phyloP scores from a whole-genome alignment of 1,140 invertebrate species.

The Helicoverpa armigera region DNA sequence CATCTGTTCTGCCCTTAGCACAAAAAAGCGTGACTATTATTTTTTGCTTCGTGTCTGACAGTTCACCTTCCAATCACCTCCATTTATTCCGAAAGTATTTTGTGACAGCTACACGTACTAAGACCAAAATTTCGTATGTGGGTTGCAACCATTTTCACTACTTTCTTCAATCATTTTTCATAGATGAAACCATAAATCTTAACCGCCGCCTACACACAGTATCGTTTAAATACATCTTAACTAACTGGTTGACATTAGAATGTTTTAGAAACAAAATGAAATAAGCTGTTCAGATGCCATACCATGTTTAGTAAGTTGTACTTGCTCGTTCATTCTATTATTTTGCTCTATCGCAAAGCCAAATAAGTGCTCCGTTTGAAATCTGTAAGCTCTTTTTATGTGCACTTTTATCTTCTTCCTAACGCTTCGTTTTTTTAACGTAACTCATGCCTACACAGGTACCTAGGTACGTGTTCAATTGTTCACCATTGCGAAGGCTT shows the following conservation, averaged over 20 bases:
- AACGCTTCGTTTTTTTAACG: neutral
- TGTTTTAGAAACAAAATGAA: constrained; percentile 37
- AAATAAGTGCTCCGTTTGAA: neutral
- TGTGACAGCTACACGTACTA: neutral
- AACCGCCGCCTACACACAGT: constrained; percentile 33
- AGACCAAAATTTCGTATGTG: constrained; percentile 26
- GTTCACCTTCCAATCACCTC: constrained; percentile 19
- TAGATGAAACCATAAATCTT: constrained; percentile 30
- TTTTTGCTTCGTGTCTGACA: constrained; percentile 21
- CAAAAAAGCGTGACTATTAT: constrained; percentile 32
- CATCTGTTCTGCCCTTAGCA: constrained; percentile 20
- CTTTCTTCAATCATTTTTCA: constrained; percentile 46
- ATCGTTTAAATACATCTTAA: constrained; percentile 50
- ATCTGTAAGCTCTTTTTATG: neutral
- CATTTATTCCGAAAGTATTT: constrained; percentile 27
- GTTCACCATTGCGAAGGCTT: constrained; percentile 26
- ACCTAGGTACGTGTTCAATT: neutral
- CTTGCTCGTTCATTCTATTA: constrained; percentile 1
- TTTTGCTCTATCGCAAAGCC: neutral
- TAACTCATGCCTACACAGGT: neutral
- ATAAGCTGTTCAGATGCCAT: constrained; percentile 22
- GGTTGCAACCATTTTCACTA: constrained; percentile 28
- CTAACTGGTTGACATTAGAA: constrained; percentile 50
- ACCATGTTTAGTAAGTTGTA: constrained; percentile 25
- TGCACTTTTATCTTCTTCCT: neutral